phyloP scores from a whole-genome alignment of 2,797 vertebrate genomes.

The Hypotaenidia philippensis region DNA sequence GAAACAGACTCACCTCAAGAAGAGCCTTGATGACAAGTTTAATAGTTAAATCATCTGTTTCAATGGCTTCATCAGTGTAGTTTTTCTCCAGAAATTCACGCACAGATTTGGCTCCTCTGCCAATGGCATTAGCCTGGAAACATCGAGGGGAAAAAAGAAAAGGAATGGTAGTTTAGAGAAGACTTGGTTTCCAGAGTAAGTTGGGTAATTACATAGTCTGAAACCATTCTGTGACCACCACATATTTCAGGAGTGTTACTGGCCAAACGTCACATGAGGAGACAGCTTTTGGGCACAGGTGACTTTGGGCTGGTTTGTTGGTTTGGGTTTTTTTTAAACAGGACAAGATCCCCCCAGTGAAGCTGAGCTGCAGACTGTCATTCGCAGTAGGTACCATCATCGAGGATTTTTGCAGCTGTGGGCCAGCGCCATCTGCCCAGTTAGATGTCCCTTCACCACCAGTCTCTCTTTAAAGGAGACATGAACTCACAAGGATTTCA shows the following conservation, averaged over 20 bases:
- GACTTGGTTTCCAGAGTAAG: background rate
- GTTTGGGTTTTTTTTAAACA: background rate
- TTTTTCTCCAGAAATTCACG: conserved; percentile 90
- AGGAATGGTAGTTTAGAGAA: background rate
- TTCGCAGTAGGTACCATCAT: background rate
- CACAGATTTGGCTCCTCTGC: conserved; percentile 88
- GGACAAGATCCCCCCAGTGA: background rate
- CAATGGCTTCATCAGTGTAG: conserved; percentile 88
- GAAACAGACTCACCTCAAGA: conserved; percentile 80
- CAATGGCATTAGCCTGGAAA: conserved; percentile 88
- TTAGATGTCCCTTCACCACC: background rate
- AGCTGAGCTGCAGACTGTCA: background rate
- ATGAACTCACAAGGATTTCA: background rate
- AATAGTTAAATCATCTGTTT: conserved; percentile 85
- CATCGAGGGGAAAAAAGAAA: accelerated
- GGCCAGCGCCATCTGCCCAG: background rate
- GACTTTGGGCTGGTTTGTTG: too few species aligned
- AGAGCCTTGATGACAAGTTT: conserved; percentile 89
- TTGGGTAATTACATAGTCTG: background rate
- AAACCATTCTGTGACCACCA: background rate
- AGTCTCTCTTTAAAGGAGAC: background rate
- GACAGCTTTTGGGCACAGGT: background rate
- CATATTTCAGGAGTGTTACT: background rate
- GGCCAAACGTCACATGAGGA: background rate
- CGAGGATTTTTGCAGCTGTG: background rate